Conservation (phyloP, 2,113 vertebrate genomes). For the Fukomys damarensis region DNA sequence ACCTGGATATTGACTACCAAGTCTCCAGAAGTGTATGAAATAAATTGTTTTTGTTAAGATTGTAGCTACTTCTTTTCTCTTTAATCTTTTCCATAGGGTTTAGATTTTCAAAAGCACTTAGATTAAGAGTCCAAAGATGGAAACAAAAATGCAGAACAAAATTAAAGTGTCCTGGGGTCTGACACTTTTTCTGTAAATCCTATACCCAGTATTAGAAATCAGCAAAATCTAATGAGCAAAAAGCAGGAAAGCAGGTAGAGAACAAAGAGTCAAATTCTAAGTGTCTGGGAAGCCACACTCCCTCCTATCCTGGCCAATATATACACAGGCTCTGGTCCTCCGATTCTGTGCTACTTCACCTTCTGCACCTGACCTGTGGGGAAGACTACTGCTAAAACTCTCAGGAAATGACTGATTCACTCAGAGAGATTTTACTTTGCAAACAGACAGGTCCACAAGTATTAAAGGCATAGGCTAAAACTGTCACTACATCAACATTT, state of each 20-base stretch:
- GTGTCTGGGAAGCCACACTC: fast-evolving
- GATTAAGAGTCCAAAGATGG: not conserved
- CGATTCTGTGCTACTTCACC: fast-evolving
- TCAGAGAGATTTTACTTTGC: not conserved
- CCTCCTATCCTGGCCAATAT: fast-evolving
- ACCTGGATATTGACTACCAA: not conserved
- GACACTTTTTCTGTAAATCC: not conserved
- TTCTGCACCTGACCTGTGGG: not conserved
- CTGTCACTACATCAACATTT: not conserved
- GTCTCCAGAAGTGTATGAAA: not conserved
- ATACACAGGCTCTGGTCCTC: fast-evolving
- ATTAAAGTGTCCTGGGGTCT: not conserved
- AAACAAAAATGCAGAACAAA: not conserved
- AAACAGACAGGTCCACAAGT: not conserved
- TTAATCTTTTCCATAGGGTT: not conserved
- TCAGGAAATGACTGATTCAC: not conserved
- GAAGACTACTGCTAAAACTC: not conserved
- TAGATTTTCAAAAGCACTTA: not conserved
- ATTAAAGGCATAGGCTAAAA: not conserved
- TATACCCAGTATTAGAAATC: not conserved
- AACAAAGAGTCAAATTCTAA: not conserved
- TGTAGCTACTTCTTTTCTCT: not conserved
- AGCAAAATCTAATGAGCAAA: not conserved
- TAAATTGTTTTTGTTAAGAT: not conserved
- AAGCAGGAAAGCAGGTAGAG: not conserved